These are phyloP conservation scores for Steromphala cineraria DNA, from an alignment of 2,888 invertebrate species.

Conservation along the genomic window DNA sequence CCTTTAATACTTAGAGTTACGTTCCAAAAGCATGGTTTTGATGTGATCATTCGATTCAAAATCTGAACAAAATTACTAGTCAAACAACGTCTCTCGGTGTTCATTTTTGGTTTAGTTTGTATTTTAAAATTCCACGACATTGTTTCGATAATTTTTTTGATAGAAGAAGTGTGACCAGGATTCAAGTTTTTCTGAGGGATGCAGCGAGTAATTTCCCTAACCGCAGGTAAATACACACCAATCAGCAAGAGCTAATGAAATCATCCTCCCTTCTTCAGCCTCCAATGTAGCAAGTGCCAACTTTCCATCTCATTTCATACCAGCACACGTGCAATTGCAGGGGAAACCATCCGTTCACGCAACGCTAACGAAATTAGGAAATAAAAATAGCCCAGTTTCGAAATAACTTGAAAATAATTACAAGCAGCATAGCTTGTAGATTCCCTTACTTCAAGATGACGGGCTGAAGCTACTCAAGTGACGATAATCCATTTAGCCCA, in stretches of 20 bases:
- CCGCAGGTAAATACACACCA: not conserved
- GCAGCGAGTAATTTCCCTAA: not conserved
- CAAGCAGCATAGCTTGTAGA: not conserved
- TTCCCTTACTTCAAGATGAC: not conserved
- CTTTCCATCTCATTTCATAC: not conserved
- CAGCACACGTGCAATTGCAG: not conserved
- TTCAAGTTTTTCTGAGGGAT: not conserved
- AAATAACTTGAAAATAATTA: not conserved
- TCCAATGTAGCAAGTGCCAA: not conserved
- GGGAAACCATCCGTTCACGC: not conserved
- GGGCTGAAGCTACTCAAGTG: not conserved
- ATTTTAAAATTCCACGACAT: too few species aligned
- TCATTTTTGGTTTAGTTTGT: too few species aligned
- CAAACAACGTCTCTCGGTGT: too few species aligned
- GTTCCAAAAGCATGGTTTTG: too few species aligned
- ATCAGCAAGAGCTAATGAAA: not conserved
- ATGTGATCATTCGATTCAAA: too few species aligned
- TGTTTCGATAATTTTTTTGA: not conserved
- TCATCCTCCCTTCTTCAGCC: not conserved
- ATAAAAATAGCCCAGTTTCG: not conserved
- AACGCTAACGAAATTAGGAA: not conserved
- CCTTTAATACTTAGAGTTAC: too few species aligned
- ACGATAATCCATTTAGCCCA: not conserved
- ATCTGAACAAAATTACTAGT: too few species aligned
- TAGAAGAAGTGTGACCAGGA: not conserved